Percentiles rank a stretch among this genome's conserved stretches.
Evolutionary conservation across 2,888 invertebrate species (phyloP).

Genomic region (Poecilobothrus nobilitatus): DNA sequence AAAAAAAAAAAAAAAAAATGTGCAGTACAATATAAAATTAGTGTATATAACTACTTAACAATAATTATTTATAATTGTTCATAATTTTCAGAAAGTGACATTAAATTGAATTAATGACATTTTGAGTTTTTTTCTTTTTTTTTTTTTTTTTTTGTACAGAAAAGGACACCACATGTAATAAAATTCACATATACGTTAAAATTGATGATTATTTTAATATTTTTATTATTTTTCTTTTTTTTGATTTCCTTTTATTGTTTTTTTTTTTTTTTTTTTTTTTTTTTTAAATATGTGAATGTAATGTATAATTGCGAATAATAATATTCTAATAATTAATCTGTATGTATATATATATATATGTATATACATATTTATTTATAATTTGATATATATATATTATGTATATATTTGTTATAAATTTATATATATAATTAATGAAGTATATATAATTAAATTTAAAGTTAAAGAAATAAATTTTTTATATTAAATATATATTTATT

Average conservation of each 20-base stretch:
- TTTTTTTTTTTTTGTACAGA: constrained; percentile 16
- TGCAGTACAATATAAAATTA: neutral
- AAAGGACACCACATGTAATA: constrained; percentile 18
- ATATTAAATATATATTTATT: too few species aligned
- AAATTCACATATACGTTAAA: neutral
- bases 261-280: constrained; percentile 1
- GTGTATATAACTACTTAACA: neutral
- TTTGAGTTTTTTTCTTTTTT: constrained; percentile 9
- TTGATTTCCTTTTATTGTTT: too few species aligned
- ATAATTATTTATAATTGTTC: neutral
- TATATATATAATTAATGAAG: too few species aligned
- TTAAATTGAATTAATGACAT: constrained; percentile 12
- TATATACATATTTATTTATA: too few species aligned
- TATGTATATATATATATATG: too few species aligned
- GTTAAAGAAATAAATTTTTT: too few species aligned
- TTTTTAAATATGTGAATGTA: constrained; percentile 1
- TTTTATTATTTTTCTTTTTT: neutral
- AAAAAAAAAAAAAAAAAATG: neutral
- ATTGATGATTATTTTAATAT: neutral
- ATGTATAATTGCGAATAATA: too few species aligned
- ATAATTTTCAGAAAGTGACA: neutral
- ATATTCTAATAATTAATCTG: too few species aligned
- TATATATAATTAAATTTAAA: too few species aligned
- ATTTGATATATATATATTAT: too few species aligned
- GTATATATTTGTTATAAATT: too few species aligned